phyloP scores from a whole-genome alignment of 2,113 vertebrate species.

The Strix uralensis region DNA sequence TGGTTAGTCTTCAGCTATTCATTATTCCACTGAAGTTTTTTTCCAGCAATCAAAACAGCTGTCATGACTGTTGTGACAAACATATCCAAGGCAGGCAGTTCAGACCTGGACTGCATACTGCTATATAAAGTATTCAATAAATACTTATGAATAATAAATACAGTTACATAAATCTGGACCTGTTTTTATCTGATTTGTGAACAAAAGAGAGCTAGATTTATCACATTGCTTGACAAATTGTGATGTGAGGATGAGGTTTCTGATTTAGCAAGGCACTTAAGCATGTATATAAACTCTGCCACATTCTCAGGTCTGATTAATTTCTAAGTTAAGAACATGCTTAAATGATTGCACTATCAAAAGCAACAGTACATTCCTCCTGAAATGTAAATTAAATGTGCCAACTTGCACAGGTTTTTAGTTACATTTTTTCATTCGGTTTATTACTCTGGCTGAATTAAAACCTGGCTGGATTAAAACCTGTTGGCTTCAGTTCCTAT shows the following conservation, averaged over 20 bases:
- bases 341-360: not conserved
- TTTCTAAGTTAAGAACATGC: not conserved
- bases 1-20: not conserved
- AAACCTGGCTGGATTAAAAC: not conserved
- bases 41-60: not conserved
- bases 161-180: not conserved
- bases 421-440: not conserved
- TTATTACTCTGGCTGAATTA: not conserved
- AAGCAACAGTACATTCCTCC: not conserved
- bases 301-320: not conserved
- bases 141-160: not conserved
- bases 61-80: accelerated
- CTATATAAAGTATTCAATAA: not conserved
- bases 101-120: not conserved
- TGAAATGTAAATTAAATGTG: not conserved
- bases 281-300: not conserved
- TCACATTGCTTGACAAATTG: not conserved
- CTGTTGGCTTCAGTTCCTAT: not conserved
- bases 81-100: not conserved
- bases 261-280: not conserved
- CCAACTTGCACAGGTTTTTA: not conserved
- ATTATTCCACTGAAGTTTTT: not conserved
- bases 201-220: not conserved
- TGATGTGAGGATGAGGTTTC: not conserved
- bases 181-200: not conserved